Base-by-base conservation (phyloP, 2,797 vertebrate species). In the Megaceryle alcyon region DNA sequence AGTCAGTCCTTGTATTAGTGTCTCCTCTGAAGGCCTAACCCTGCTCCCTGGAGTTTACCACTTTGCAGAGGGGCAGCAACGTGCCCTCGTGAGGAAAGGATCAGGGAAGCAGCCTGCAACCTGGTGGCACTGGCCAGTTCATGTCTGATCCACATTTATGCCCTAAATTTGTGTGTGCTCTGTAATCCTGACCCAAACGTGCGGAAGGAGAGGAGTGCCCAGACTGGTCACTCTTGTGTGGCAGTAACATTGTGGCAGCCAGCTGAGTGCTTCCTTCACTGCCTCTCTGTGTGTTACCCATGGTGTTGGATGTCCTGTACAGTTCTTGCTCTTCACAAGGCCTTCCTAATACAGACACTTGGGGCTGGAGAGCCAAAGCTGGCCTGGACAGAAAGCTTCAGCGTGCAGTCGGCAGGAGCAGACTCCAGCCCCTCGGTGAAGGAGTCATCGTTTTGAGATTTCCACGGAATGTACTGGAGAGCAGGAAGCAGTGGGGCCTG, bases 361-460 rank as follows among this genome's bases (percentile, higher is more conserved):
- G 0, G 28, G 46, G 18, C 72, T 94, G 79, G 46, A 37, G 83
- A 83, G 70, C 70, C 73, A 46, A 70, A 46, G 51, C 23, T 54
- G 49, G 43, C 51, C 85, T 44, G 56, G 65, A 43, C 39, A 66
- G n/a, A 93, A 65, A 68, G 20, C 83, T 86, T 10, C 19, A 33
- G 41, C 4, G 44, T 69, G 69, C n/a, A 12, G 29, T 2, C 2
- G 2, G 41, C 81, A 76, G 28, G 23, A 31, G 9, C 14, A 39
- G 66, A 16, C 19, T 28, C 39, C 37, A 31, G 41, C 44, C 20
- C 37, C 25, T 23, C 5, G 31, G 31, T 0, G 1, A 28, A 22
- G 15, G 31, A 69, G 33, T 19, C 0, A 0, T 23, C 5, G 3
- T 87, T 72, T 79, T 4, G 3, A n/a, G 65, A n/a, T 15, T 6